phyloP scores from a whole-genome alignment of 2,113 vertebrate genomes.

The Brachypodius melanocephalos region DNA sequence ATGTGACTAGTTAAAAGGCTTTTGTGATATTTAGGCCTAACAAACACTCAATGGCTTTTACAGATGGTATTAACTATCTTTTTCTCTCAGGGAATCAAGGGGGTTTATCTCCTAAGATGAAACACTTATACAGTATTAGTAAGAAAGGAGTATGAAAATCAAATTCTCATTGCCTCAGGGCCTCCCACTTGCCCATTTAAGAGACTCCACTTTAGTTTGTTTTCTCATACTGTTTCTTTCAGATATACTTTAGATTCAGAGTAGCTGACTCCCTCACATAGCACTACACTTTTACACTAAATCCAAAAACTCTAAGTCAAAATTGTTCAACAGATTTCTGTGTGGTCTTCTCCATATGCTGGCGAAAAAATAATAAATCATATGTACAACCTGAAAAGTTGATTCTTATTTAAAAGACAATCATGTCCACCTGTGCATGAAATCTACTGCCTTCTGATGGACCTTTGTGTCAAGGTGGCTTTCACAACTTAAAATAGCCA shows the following conservation, averaged over 20 bases:
- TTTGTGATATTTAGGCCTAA: not conserved
- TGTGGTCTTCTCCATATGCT: not conserved
- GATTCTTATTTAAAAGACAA: not conserved
- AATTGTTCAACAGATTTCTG: not conserved
- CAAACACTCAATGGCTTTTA: not conserved
- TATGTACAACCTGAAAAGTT: not conserved
- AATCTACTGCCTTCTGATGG: not conserved
- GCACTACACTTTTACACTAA: not conserved
- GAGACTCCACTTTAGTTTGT: not conserved
- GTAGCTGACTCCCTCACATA: not conserved
- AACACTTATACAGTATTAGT: not conserved
- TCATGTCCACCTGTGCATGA: not conserved
- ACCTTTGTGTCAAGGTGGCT: not conserved
- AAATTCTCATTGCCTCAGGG: not conserved
- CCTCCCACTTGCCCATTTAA: not conserved
- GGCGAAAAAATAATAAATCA: not conserved
- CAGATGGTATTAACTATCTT: not conserved
- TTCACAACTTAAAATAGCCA: not conserved
- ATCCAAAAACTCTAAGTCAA: not conserved
- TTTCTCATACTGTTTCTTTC: not conserved
- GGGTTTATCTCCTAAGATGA: not conserved
- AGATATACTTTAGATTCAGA: not conserved
- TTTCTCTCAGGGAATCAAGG: not conserved
- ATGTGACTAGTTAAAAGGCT: not conserved
- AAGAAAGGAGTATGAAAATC: not conserved